Base-by-base conservation (phyloP, 2,113 vertebrate species). In the Pampusana beccarii region DNA sequence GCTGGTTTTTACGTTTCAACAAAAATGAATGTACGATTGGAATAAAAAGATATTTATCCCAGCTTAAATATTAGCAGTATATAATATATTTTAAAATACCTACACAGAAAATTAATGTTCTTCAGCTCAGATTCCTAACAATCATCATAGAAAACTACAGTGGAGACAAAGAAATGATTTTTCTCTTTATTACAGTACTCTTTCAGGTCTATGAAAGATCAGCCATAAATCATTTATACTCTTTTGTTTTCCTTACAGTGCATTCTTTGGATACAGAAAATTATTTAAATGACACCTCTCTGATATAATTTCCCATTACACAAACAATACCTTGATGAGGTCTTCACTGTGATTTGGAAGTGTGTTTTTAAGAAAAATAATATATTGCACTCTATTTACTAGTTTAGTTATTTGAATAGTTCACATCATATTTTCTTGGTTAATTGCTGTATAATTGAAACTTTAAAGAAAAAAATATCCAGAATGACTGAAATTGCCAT, bases 331-430 rank as follows among this genome's bases (percentile, higher is more conserved):
- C 40, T 81, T 85, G 38, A 81, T 96, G 67, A 96, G 98, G 72
- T 92, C 84, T 92, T 93, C 93, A 92, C 57, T 65, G 42, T 73
- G 66, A 95, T 51, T 71, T 92, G 44, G 92, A 97, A 97, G 77
- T 69, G 40, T 77, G 42, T 74, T 31, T 86, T 96, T 80, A 95
- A 94, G 80, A 96, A 84, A 92, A 87, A 95, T 93, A 60, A 73
- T 11, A 50, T 95, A 97, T 93, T 93, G 90, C 64, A 92, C 92
- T 90, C 84, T 97, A 92, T 75, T 91, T 69, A 92, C 25, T 90
- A 95, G 50, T 80, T 96, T 96, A 88, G 96, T 96, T 97, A 97
- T 94, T 97, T 97, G 80, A 96, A 91, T 91, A 97, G 77, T 95
- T 96, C 92, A 92, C 67, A 83, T 97, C 86, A 79, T 70, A 61